Evolutionary conservation across 2,888 invertebrate species (phyloP), one percentile per base, ranked within the genome.

Genomic region (Hirtodrosophila trivittata): DNA sequence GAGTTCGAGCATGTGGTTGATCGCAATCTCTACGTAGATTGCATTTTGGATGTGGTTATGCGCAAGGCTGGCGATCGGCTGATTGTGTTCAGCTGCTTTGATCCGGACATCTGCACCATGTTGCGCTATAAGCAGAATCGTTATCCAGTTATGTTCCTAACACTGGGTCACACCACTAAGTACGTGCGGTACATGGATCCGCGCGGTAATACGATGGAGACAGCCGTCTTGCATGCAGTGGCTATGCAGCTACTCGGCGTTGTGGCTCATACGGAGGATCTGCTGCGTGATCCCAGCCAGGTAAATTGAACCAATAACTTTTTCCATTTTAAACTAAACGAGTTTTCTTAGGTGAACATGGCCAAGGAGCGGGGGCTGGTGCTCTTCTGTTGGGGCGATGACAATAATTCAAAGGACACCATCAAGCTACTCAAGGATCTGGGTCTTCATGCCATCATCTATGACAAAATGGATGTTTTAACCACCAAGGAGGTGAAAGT

Each of bases 371-470:
- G 94, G 10, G 96, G 96, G 8, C 92, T 98, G 50, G 94, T 98
- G 3, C 94, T 98, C 66, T 99, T 99, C 91, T 97, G 97, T 87
- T 99, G 98, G 98, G 99, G 99, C 18, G 98, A 98, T 82, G 97
- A 98, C 86, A 97, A 97, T 89, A 97, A 98, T 83, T 95, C 96
- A 89, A 95, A 94, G 70, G 94, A 94, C 35, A 96, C 95, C 0
- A 97, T 98, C 52, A 94, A 94, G 85, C 94, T 94, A 87, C 93
- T 99, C 26, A 98, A 98, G 89, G 93, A 95, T 66, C 92, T 97
- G 83, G 98, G 98, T 1, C 93, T 99, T 28, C 97, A 99, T 89
- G 99, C 97, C 38, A 96, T 99, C 55, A 98, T 99, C 87, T 98
- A 98, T 88, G 99, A 99, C 91, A 97, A 98, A 91, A 94, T 97